phyloP scores from a whole-genome alignment of 2,888 invertebrate genomes.

The Athripsodes cinereus region DNA sequence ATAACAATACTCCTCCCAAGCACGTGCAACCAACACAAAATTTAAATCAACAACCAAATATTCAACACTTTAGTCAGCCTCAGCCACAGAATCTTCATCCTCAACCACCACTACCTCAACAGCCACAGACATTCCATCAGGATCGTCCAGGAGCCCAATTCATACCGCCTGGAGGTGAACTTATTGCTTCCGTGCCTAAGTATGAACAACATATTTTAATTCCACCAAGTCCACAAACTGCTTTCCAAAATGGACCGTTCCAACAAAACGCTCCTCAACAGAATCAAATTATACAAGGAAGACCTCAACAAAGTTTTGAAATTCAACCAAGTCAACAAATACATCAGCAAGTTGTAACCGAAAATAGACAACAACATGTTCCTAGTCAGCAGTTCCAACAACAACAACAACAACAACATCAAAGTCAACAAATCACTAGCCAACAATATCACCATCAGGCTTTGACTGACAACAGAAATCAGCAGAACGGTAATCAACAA shows the following conservation, averaged over 20 bases:
- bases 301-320: conserved; percentile 29
- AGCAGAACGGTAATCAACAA: conserved; percentile 27
- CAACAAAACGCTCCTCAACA: conserved; percentile 25
- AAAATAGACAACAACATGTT: conserved; percentile 30
- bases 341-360: conserved; percentile 6
- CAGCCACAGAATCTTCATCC: conserved; percentile 35
- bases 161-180: conserved; percentile 62
- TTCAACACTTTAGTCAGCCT: conserved; percentile 30
- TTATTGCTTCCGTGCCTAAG: conserved; percentile 71
- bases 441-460: conserved; percentile 38
- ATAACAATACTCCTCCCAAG: conserved; percentile 34
- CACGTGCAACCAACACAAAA: conserved; percentile 37
- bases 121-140: conserved; percentile 41
- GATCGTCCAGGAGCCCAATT: conserved; percentile 44
- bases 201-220: conserved; percentile 61
- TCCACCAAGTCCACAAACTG: conserved; percentile 26
- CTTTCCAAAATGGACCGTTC: conserved; percentile 27
- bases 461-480: conserved; percentile 27
- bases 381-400: conserved; percentile 24
- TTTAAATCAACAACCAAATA: conserved; percentile 36
- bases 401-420: conserved; percentile 24
- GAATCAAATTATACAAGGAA: conserved; percentile 32
- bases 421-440: conserved; percentile 29
- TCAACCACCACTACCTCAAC: conserved; percentile 39
- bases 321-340: conserved; percentile 9